A percentile compares a stretch with the other conserved stretches of the same genome.
Conservation (phyloP, 2,888 invertebrate species). For the Chelonus formosanus region DNA sequence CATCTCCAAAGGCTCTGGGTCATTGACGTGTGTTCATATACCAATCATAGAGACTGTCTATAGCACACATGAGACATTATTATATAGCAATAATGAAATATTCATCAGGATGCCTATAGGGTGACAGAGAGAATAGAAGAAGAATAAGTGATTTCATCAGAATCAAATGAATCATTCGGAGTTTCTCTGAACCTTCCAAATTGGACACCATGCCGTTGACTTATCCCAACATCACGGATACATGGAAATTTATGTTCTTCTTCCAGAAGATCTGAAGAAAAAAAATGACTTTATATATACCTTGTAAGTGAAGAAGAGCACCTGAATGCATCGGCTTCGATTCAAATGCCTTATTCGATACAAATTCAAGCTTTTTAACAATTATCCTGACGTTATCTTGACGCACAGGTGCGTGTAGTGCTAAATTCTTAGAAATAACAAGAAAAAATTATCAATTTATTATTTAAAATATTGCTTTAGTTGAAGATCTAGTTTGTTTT, state of each 20-base stretch:
- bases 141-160: slow-evolving; percentile 29
- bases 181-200: slow-evolving; percentile 23
- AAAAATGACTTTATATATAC: slow-evolving; percentile 21
- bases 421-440: slow-evolving; percentile 1
- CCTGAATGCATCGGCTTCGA: slow-evolving; percentile 41
- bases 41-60: slow-evolving; percentile 11
- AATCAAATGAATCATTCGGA: slow-evolving; percentile 25
- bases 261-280: neutral
- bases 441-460: neutral
- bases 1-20: slow-evolving; percentile 35
- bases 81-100: slow-evolving; percentile 5
- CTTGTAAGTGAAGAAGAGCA: slow-evolving; percentile 27
- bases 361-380: slow-evolving; percentile 7
- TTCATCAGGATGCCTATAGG: slow-evolving; percentile 12
- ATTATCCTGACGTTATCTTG: slow-evolving; percentile 34
- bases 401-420: slow-evolving; percentile 36
- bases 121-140: slow-evolving; percentile 4
- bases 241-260: slow-evolving; percentile 16
- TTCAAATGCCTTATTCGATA: slow-evolving; percentile 48
- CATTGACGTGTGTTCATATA: slow-evolving; percentile 38
- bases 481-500: too few relatives aligned
- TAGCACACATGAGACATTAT: neutral
- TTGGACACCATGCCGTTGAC: slow-evolving; percentile 29
- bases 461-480: too few relatives aligned
- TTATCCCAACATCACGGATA: slow-evolving; percentile 35